A percentile compares a stretch with the other conserved stretches of the same genome.
phyloP scores from a whole-genome alignment of 2,797 vertebrate genomes.

The Clangula hyemalis region DNA sequence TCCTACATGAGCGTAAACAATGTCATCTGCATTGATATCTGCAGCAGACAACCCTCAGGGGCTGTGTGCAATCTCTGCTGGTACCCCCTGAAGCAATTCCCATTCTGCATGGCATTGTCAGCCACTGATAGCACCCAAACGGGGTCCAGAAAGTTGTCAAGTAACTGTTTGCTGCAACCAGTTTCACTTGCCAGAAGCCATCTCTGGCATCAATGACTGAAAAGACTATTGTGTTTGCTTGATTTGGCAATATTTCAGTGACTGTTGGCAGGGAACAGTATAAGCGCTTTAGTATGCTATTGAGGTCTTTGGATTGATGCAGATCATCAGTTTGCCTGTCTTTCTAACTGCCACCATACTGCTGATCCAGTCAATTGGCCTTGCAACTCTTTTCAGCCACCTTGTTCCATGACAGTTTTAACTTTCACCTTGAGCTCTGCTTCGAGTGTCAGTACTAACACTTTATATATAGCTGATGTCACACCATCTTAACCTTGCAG shows the following conservation, averaged over 20 bases:
- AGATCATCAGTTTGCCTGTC: slow-evolving; percentile 68
- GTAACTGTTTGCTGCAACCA: slow-evolving; percentile 66
- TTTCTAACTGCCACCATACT: slow-evolving; percentile 67
- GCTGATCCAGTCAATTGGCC: slow-evolving; percentile 64
- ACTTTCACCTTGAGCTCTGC: slow-evolving; percentile 63
- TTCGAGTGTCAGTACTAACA: neutral
- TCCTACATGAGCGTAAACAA: slow-evolving; percentile 51
- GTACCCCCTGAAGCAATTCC: slow-evolving; percentile 62
- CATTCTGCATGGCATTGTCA: slow-evolving; percentile 61
- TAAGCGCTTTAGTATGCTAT: slow-evolving; percentile 60
- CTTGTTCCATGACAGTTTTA: slow-evolving; percentile 53
- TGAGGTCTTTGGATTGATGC: slow-evolving; percentile 71
- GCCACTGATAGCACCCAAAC: slow-evolving; percentile 72
- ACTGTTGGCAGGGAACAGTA: slow-evolving; percentile 64
- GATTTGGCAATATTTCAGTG: slow-evolving; percentile 72
- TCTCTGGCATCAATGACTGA: slow-evolving; percentile 60
- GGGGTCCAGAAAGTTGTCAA: slow-evolving; percentile 74
- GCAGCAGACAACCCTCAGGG: slow-evolving; percentile 68
- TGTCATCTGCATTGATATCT: slow-evolving; percentile 65
- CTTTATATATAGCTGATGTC: slow-evolving; percentile 52
- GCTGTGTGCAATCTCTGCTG: slow-evolving; percentile 62
- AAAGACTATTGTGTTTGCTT: slow-evolving; percentile 65
- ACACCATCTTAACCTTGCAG: slow-evolving; percentile 37
- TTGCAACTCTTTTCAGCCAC: slow-evolving; percentile 63
- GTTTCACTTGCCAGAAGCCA: slow-evolving; percentile 66